Percentiles rank a stretch among this genome's conserved stretches.
Evolutionary conservation across 2,113 vertebrate species (phyloP).

Genomic region (Lycocorax pyrrhopterus): DNA sequence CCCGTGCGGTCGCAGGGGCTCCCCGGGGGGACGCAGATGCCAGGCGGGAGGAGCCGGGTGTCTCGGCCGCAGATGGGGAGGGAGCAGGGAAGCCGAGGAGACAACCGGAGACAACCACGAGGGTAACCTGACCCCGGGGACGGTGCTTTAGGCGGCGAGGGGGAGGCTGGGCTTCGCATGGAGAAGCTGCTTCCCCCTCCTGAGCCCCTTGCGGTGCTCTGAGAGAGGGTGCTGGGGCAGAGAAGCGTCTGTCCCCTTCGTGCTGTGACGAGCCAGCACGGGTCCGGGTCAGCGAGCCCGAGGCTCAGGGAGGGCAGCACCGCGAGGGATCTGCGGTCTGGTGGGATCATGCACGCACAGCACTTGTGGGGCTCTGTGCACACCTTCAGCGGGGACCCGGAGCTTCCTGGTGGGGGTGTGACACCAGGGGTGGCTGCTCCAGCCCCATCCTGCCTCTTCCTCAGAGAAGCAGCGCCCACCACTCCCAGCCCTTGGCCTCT

Average conservation of each 20-base stretch:
- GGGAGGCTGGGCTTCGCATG: background rate
- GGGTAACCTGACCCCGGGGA: background rate
- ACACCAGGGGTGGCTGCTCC: background rate
- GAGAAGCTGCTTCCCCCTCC: background rate
- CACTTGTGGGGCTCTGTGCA: fast-evolving
- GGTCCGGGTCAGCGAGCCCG: fast-evolving
- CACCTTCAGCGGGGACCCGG: background rate
- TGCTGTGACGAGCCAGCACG: background rate
- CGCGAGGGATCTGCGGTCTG: background rate
- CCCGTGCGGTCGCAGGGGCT: background rate
- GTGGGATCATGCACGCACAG: fast-evolving
- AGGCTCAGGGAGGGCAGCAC: background rate
- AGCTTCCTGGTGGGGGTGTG: fast-evolving
- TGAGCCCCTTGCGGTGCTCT: background rate
- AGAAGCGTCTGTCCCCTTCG: background rate
- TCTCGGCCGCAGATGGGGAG: background rate
- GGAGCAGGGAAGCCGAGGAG: background rate
- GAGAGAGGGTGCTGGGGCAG: background rate
- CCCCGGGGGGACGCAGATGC: background rate
- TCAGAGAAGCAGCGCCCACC: fast-evolving
- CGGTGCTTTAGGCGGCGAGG: background rate
- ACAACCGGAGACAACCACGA: background rate
- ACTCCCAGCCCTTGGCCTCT: background rate
- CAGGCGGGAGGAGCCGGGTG: background rate
- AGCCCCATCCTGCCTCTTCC: background rate